Percentiles rank a stretch among this genome's conserved stretches.
Conservation (phyloP, 2,797 vertebrate genomes). For the Pantherophis vulpinus region DNA sequence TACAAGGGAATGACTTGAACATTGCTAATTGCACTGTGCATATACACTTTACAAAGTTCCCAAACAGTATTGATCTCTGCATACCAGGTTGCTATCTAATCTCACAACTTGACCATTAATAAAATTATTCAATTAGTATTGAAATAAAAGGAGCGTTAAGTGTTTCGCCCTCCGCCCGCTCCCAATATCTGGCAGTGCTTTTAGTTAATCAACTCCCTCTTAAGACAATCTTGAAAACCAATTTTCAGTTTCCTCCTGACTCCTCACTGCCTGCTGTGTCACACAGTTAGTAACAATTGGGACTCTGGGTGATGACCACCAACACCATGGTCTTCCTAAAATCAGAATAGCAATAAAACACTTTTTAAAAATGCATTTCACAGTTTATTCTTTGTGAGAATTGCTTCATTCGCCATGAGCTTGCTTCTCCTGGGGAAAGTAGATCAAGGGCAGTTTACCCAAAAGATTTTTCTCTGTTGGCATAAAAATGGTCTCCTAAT, state of each 20-base stretch:
- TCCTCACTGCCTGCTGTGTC: slow-evolving; percentile 42
- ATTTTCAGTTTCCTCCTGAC: slow-evolving; percentile 44
- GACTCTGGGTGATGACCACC: slow-evolving; percentile 36
- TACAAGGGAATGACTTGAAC: rapidly evolving
- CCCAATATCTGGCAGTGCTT: slow-evolving; percentile 27
- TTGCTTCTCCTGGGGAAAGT: slow-evolving; percentile 14
- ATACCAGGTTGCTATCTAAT: not conserved
- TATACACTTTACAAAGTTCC: not conserved
- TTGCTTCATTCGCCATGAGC: slow-evolving; percentile 59
- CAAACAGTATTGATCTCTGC: too few species aligned
- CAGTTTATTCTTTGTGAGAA: slow-evolving; percentile 64
- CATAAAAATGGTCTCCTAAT: not conserved
- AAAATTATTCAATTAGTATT: not conserved
- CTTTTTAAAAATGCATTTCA: slow-evolving; percentile 61
- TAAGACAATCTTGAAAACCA: slow-evolving; percentile 47
- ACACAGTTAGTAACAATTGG: slow-evolving; percentile 23
- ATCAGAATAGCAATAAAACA: slow-evolving; percentile 57
- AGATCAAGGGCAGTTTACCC: slow-evolving; percentile 46
- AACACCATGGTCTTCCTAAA: slow-evolving; percentile 17
- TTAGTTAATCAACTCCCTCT: slow-evolving; percentile 36
- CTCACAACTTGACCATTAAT: not conserved
- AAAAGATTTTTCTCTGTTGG: slow-evolving; percentile 8
- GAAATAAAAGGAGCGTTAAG: not conserved
- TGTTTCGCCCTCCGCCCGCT: not conserved
- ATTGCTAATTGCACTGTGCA: not conserved